Conservation (phyloP, 2,113 vertebrate genomes). For the Semnornis frantzii region DNA sequence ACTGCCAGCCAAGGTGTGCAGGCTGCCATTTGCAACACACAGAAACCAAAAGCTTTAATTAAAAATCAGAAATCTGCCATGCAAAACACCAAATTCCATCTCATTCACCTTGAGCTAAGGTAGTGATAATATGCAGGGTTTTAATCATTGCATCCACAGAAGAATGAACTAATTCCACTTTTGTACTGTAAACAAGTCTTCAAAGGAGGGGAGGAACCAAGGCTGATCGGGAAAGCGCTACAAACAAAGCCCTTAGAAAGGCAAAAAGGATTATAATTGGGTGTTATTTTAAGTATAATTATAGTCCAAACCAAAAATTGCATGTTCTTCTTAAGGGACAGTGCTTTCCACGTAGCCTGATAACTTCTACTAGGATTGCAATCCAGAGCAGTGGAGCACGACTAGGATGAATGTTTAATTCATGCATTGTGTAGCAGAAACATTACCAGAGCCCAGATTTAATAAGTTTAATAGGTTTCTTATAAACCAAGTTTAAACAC, state of each 20-base stretch:
- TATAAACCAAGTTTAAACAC: neutral
- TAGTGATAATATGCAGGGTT: neutral
- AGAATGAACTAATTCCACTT: neutral
- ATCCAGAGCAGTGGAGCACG: neutral
- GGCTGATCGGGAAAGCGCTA: neutral
- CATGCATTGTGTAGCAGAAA: neutral
- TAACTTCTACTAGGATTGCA: neutral
- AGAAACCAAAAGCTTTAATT: neutral
- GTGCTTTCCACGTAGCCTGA: neutral
- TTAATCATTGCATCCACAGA: neutral
- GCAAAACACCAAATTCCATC: neutral
- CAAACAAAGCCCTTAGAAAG: neutral
- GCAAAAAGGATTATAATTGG: neutral
- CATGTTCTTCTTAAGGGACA: neutral
- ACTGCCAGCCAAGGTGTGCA: fast-evolving
- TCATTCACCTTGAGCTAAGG: neutral
- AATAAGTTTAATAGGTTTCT: neutral
- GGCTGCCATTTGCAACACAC: neutral
- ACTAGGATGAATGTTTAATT: neutral
- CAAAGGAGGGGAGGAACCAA: neutral
- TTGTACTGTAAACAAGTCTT: neutral
- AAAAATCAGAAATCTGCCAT: neutral
- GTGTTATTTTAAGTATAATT: neutral
- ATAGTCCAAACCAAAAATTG: neutral
- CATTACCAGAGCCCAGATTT: neutral